Evolutionary conservation across 2,797 vertebrate species (phyloP).

Genomic region (Lycodopsis pacificus): DNA sequence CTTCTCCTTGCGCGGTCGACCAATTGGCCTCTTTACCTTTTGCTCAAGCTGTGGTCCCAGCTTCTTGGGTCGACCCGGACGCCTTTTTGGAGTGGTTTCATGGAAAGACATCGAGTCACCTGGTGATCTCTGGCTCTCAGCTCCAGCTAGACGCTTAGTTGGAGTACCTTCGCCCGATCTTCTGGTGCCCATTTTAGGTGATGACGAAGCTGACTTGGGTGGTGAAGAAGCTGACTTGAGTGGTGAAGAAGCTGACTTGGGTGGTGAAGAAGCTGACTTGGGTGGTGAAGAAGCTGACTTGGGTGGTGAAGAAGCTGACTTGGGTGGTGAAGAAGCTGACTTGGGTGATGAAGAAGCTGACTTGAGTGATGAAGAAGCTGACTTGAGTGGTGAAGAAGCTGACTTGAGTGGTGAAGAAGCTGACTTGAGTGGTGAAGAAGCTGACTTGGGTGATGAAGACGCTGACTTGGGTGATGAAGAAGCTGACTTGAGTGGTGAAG

Average conservation of each 20-base stretch:
- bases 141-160: constrained; percentile 56
- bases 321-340: constrained; percentile 20
- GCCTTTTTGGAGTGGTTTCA: constrained; percentile 88
- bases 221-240: constrained; percentile 23
- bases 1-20: constrained; percentile 92
- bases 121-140: constrained; percentile 56
- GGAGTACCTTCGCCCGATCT: constrained; percentile 70
- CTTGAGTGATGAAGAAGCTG: constrained; percentile 39
- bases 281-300: constrained; percentile 60
- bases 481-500: constrained; percentile 41
- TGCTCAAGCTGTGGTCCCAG: constrained; percentile 91
- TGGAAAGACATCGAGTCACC: constrained; percentile 67
- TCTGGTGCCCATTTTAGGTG: constrained; percentile 68
- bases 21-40: constrained; percentile 93
- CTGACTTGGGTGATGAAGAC: neutral
- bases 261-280: constrained; percentile 1
- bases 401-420: neutral
- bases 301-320: constrained; percentile 34
- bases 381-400: constrained; percentile 33
- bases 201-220: constrained; percentile 48
- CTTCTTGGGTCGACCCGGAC: constrained; percentile 94
- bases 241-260: constrained; percentile 28
- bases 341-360: constrained; percentile 54
- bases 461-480: constrained; percentile 28
- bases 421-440: constrained; percentile 32